Conservation (phyloP, 2,888 invertebrate species). For the Callinectes sapidus region DNA sequence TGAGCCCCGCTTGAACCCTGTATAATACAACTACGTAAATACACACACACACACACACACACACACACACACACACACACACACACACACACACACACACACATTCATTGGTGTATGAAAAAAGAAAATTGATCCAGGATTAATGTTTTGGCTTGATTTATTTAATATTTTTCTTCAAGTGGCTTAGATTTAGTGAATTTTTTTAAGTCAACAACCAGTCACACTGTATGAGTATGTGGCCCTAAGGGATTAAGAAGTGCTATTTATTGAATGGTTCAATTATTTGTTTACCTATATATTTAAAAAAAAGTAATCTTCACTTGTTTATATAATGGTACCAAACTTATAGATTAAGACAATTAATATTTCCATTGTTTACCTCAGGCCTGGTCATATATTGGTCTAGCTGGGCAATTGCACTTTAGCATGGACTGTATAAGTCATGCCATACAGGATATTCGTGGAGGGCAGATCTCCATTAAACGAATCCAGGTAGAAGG, state of each 20-base stretch:
- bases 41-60: too few species aligned
- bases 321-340: neutral
- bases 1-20: too few species aligned
- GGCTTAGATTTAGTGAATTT: neutral
- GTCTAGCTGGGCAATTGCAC: conserved; percentile 64
- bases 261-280: neutral
- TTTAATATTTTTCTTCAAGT: neutral
- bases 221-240: neutral
- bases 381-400: conserved; percentile 65
- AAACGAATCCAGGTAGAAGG: conserved; percentile 61
- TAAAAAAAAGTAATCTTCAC: neutral
- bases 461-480: conserved; percentile 66
- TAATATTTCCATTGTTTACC: conserved; percentile 41
- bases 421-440: conserved; percentile 68
- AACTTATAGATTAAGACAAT: neutral
- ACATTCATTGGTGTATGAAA: too few species aligned
- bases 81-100: too few species aligned
- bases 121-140: too few species aligned
- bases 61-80: too few species aligned
- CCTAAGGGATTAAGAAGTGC: neutral
- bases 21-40: too few species aligned
- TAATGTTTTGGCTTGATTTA: neutral
- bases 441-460: conserved; percentile 54
- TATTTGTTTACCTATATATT: neutral
- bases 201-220: too few species aligned